A percentile compares a stretch with the other conserved stretches of the same genome.
Conservation (phyloP, 2,113 vertebrate genomes). For the Parotia lawesii region DNA sequence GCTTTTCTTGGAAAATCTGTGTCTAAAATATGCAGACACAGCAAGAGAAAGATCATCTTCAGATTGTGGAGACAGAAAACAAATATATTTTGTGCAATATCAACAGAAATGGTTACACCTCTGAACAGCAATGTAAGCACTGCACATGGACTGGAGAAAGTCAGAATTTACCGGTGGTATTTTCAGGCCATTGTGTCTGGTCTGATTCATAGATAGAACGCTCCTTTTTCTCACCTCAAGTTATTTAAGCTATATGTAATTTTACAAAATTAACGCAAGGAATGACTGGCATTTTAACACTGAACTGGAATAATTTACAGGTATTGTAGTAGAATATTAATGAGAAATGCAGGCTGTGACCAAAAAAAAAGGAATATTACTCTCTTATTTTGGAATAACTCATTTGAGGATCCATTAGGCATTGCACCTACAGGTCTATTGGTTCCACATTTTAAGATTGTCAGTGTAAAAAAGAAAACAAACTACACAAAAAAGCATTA, state of each 20-base stretch:
- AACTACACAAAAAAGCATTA: not conserved
- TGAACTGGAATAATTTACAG: conserved; percentile 1
- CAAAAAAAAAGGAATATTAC: not conserved
- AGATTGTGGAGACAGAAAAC: not conserved
- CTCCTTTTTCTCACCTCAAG: not conserved
- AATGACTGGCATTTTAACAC: not conserved
- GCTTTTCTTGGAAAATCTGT: not conserved
- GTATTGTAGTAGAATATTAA: not conserved
- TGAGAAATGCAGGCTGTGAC: conserved; percentile 2
- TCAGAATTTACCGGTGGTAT: not conserved
- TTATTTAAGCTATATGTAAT: not conserved
- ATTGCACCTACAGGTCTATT: not conserved
- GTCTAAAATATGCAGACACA: not conserved
- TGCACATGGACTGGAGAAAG: not conserved
- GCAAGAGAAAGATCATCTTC: not conserved
- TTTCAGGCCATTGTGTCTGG: not conserved
- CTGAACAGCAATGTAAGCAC: not conserved
- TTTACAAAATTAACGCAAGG: conserved; percentile 25
- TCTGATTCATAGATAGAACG: conserved; percentile 9
- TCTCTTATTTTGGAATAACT: not conserved
- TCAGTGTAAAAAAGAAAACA: not conserved
- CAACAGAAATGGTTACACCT: not conserved
- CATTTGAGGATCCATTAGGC: not conserved
- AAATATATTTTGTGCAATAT: not conserved
- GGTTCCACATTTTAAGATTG: not conserved